Percentiles rank a stretch among this genome's conserved stretches.
phyloP scores from a whole-genome alignment of 1,140 invertebrate genomes.

The Drusus annulatus region DNA sequence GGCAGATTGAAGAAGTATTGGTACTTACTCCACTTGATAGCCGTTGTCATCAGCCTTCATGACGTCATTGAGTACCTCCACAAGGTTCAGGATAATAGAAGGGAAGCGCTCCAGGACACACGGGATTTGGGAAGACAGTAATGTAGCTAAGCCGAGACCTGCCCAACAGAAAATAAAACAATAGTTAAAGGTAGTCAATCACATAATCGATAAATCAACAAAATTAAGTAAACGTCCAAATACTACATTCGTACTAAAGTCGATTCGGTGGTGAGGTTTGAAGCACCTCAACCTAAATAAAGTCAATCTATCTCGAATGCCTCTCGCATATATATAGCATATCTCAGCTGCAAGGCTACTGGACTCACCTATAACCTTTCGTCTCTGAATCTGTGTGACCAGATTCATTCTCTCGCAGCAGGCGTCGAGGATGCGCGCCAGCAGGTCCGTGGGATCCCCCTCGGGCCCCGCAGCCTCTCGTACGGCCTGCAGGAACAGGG shows the following conservation, averaged over 20 bases:
- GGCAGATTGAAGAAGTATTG: too few species aligned
- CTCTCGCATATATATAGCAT: too few species aligned
- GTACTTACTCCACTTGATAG: slow-evolving; percentile 78
- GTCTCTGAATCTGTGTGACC: slow-evolving; percentile 83
- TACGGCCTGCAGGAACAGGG: slow-evolving; percentile 79
- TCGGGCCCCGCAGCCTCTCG: slow-evolving; percentile 71
- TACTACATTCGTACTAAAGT: too few species aligned
- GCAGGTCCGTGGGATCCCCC: slow-evolving; percentile 72
- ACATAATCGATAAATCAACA: too few species aligned
- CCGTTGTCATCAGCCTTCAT: slow-evolving; percentile 81
- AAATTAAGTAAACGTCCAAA: too few species aligned
- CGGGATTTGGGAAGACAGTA: slow-evolving; percentile 79
- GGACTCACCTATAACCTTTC: slow-evolving; percentile 82
- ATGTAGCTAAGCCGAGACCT: slow-evolving; percentile 85
- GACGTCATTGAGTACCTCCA: slow-evolving; percentile 91
- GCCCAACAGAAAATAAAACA: slow-evolving; percentile 62
- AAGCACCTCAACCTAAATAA: too few species aligned
- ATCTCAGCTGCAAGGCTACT: not conserved
- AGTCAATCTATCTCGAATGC: too few species aligned
- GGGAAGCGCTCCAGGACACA: slow-evolving; percentile 82
- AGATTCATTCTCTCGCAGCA: slow-evolving; percentile 87
- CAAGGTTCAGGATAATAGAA: slow-evolving; percentile 82
- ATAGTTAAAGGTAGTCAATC: too few species aligned
- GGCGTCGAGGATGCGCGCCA: slow-evolving; percentile 80
- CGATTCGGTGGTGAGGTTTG: too few species aligned